These are phyloP conservation scores for Cryptoblepharus egeriae DNA, from an alignment of 2,797 vertebrate genomes.

Conservation along the genomic window DNA sequence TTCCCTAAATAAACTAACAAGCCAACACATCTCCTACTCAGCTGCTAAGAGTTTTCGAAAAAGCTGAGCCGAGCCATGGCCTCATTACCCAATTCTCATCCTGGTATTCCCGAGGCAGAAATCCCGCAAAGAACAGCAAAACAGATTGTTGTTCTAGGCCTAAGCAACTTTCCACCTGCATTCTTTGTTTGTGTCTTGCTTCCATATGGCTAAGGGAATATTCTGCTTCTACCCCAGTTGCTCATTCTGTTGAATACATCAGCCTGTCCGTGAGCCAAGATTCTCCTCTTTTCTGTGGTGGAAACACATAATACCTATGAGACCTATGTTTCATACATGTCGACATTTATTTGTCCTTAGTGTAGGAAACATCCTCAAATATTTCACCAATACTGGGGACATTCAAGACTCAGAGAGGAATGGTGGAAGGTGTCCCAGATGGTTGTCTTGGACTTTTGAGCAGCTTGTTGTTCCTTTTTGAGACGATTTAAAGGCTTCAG, in stretches of 20 bases:
- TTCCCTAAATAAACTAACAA: no score
- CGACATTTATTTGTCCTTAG: conserved; percentile 61
- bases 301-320: conserved; percentile 49
- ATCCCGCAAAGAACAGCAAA: neutral
- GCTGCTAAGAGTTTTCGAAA: neutral
- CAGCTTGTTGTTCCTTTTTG: neutral
- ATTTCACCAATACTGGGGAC: conserved; percentile 50
- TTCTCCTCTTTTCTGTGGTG: conserved; percentile 58
- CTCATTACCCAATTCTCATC: neutral
- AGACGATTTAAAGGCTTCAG: conserved; percentile 6
- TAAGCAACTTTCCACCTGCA: conserved; percentile 44
- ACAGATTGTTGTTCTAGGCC: neutral
- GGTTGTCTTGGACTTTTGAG: conserved; percentile 28
- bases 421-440: conserved; percentile 37
- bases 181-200: neutral
- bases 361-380: conserved; percentile 50
- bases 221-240: conserved; percentile 64
- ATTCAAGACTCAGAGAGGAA: conserved; percentile 17
- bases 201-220: conserved; percentile 61
- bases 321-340: conserved; percentile 59
- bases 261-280: conserved; percentile 61
- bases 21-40: neutral
- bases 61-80: neutral
- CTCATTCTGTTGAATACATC: conserved; percentile 65
- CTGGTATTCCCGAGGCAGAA: neutral